Evolutionary conservation across 37 sponge, comb jelly and placozoan genomes (phyloP).

Genomic region (Amphimedon queenslandica): DNA sequence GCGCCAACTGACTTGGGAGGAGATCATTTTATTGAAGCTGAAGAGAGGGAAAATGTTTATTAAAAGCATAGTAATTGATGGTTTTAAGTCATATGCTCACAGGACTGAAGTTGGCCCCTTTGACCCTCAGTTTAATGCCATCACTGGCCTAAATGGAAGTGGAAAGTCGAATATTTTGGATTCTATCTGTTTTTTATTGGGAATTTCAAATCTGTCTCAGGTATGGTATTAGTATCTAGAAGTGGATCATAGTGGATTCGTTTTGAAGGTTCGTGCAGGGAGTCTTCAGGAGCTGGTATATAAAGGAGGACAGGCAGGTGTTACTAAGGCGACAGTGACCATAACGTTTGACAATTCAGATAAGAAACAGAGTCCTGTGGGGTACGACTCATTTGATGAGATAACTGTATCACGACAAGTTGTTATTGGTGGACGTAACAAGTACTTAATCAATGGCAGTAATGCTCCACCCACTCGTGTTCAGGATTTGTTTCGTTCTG

Average conservation of each 20-base stretch:
- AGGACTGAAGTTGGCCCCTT: slow-evolving; percentile 87
- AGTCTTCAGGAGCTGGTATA: slow-evolving; percentile 98
- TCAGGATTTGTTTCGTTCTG: slow-evolving; percentile 95
- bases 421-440: slow-evolving; percentile 98
- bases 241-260: background rate
- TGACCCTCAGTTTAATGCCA: slow-evolving; percentile 96
- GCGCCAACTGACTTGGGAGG: background rate
- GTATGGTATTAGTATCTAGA: slow-evolving; percentile 23
- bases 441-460: slow-evolving; percentile 96
- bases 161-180: slow-evolving; percentile 99
- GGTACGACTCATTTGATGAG: slow-evolving; percentile 90
- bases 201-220: slow-evolving; percentile 95
- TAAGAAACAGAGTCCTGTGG: slow-evolving; percentile 92
- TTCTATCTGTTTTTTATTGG: slow-evolving; percentile 94
- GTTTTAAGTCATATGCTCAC: slow-evolving; percentile 99
- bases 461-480: slow-evolving; percentile 92
- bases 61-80: slow-evolving; percentile 91
- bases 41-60: slow-evolving; percentile 68
- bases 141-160: slow-evolving; percentile 98
- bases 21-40: background rate
- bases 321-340: slow-evolving; percentile 98
- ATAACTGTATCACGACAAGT: slow-evolving; percentile 92
- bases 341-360: slow-evolving; percentile 96
- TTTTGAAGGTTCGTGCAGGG: slow-evolving; percentile 82
- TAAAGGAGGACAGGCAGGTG: slow-evolving; percentile 96